phyloP scores from a whole-genome alignment of 1,140 invertebrate species.

The Drosophila kikkawai region DNA sequence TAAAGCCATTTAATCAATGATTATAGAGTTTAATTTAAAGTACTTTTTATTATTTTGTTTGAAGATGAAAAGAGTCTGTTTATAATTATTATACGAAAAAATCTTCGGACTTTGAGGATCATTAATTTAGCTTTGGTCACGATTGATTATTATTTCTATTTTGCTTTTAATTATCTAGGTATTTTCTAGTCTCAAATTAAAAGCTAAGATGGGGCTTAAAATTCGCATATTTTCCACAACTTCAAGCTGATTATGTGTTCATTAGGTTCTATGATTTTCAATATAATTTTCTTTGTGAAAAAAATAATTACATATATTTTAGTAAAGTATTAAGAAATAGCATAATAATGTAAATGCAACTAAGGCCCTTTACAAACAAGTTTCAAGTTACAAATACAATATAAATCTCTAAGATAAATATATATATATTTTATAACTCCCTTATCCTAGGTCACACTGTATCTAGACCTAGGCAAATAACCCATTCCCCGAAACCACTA shows the following conservation, averaged over 20 bases:
- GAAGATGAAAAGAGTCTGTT: neutral
- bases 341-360: neutral
- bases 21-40: neutral
- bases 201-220: neutral
- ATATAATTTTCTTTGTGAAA: neutral
- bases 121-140: neutral
- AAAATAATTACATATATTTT: neutral
- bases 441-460: neutral
- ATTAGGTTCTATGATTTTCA: neutral
- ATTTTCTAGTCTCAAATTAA: neutral
- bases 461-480: constrained; percentile 4
- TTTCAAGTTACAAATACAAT: neutral
- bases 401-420: neutral
- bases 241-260: neutral
- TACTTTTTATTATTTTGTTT: too few species aligned
- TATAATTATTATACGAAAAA: constrained; percentile 2
- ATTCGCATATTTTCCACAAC: neutral
- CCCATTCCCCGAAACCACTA: constrained; percentile 6
- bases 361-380: neutral
- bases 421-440: neutral
- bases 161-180: neutral
- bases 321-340: neutral
- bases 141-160: neutral
- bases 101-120: neutral
- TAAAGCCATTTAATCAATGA: neutral